Percentiles rank a stretch among this genome's conserved stretches.
Conservation (phyloP, 2,888 invertebrate genomes). For the Drosophila ustulata region DNA sequence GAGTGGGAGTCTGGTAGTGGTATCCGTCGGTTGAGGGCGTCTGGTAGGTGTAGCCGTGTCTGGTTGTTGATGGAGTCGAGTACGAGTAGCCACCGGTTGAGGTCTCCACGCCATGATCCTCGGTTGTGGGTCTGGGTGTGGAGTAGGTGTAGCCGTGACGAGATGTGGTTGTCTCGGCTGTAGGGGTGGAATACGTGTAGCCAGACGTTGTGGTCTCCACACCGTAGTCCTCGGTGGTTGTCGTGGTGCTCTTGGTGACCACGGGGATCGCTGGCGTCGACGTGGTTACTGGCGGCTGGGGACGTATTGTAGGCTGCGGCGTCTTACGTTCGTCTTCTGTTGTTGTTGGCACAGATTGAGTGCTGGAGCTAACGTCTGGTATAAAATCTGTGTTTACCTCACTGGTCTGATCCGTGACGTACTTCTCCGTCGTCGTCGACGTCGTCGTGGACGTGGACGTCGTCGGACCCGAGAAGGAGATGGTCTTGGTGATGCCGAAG, state of each 20-base stretch:
- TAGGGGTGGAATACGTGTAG: neutral
- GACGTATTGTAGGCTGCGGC: conserved; percentile 72
- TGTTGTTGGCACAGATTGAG: conserved; percentile 71
- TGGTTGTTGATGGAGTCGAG: neutral
- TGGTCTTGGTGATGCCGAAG: conserved; percentile 53
- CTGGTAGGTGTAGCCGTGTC: neutral
- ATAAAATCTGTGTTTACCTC: conserved; percentile 75
- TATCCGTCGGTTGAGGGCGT: conserved; percentile 38
- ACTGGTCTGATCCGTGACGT: conserved; percentile 53
- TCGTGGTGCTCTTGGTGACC: conserved; percentile 30
- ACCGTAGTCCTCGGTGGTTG: conserved; percentile 45
- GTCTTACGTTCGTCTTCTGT: conserved; percentile 63
- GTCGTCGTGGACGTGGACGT: neutral
- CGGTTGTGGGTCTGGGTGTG: no score
- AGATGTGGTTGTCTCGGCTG: no score
- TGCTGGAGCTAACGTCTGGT: conserved; percentile 64
- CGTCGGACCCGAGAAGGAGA: conserved; percentile 30
- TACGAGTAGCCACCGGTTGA: no score
- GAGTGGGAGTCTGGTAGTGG: conserved; percentile 37
- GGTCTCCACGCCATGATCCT: no score
- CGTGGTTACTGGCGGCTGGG: conserved; percentile 48
- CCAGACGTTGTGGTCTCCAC: conserved; percentile 19
- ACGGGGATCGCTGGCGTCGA: conserved; percentile 48
- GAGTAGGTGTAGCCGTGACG: no score
- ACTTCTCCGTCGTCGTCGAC: conserved; percentile 54